Conservation (phyloP, 2,888 invertebrate genomes). For the Junonia oenone region DNA sequence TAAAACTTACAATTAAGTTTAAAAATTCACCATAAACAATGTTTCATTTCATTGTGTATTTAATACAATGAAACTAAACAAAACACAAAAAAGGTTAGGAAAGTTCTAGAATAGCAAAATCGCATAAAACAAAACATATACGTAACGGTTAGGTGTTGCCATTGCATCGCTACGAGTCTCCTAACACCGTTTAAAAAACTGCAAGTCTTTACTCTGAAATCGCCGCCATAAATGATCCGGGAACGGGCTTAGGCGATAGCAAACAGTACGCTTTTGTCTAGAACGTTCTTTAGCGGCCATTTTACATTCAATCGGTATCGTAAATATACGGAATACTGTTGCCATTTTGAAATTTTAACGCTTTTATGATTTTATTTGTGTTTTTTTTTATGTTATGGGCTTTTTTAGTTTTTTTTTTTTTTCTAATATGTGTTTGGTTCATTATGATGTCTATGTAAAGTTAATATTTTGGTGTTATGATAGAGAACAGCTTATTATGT, state of each 20-base stretch:
- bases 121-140: constrained; percentile 16
- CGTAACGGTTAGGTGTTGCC: constrained; percentile 17
- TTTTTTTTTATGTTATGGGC: no score
- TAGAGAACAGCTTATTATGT: no score
- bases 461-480: no score
- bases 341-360: not conserved
- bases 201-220: constrained; percentile 31
- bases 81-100: not conserved
- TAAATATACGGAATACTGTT: constrained; percentile 13
- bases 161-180: constrained; percentile 29
- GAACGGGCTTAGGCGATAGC: constrained; percentile 26
- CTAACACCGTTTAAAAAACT: constrained; percentile 34
- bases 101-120: not conserved
- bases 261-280: constrained; percentile 24
- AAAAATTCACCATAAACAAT: no score
- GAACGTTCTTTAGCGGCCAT: constrained; percentile 25
- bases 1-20: not conserved
- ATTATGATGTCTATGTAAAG: no score
- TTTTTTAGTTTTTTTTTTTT: no score
- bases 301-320: constrained; percentile 21
- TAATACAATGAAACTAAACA: not conserved
- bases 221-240: constrained; percentile 32
- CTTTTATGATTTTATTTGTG: no score
- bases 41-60: not conserved
- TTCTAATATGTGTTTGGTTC: no score